Evolutionary conservation across 2,797 vertebrate genomes (phyloP).

Genomic region (Choloepus didactylus): DNA sequence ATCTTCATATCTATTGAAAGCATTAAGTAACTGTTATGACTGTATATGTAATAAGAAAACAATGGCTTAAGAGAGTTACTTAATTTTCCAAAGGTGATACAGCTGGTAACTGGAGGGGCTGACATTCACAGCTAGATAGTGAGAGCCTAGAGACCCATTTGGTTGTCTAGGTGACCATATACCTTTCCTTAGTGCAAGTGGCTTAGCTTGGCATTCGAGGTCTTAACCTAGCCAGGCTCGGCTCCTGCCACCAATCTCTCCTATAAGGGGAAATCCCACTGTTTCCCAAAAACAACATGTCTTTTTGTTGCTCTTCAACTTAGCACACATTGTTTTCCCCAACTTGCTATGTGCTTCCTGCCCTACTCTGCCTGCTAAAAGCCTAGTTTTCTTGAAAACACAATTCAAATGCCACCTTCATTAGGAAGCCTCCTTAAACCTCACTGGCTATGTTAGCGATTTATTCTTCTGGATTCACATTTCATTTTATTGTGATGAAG

Average conservation of each 20-base stretch:
- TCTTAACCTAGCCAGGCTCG: background rate
- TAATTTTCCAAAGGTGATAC: background rate
- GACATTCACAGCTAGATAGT: background rate
- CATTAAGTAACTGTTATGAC: background rate
- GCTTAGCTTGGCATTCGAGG: background rate
- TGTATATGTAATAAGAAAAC: background rate
- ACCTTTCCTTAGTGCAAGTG: background rate
- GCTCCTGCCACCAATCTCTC: background rate
- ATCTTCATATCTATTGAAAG: background rate
- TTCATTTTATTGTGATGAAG: background rate
- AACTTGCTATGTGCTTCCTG: background rate
- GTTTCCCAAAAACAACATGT: background rate
- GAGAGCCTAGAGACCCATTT: background rate
- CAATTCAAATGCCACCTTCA: background rate
- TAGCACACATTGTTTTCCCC: background rate
- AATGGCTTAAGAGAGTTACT: background rate
- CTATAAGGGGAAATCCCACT: background rate
- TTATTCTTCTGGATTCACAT: background rate
- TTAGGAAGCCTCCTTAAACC: background rate
- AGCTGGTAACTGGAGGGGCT: background rate
- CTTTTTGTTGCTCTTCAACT: background rate
- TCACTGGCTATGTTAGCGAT: background rate
- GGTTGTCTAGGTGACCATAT: background rate
- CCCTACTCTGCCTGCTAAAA: background rate
- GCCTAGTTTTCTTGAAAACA: background rate